Conservation (phyloP, 2,797 vertebrate species). For the Pitangus sulphuratus region DNA sequence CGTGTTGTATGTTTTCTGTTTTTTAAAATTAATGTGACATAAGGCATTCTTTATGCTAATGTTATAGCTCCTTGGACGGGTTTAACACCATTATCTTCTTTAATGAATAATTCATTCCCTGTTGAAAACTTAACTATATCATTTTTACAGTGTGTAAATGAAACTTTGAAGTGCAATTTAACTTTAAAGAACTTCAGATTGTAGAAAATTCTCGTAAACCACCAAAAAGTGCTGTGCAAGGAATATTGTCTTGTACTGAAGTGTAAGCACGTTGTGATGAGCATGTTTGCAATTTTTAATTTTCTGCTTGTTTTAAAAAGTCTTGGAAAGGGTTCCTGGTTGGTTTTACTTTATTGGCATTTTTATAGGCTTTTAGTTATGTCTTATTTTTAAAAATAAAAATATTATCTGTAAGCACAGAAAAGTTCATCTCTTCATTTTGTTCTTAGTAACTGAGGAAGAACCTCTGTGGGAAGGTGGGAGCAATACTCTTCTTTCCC, state of each 20-base stretch:
- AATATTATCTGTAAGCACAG: not conserved
- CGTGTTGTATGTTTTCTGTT: slow-evolving; percentile 74
- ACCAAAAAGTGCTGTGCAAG: slow-evolving; percentile 68
- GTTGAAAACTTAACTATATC: slow-evolving; percentile 79
- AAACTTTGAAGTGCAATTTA: slow-evolving; percentile 80
- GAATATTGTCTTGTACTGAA: slow-evolving; percentile 43
- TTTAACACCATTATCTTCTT: slow-evolving; percentile 78
- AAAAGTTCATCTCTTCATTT: not conserved
- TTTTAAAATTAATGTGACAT: slow-evolving; percentile 79
- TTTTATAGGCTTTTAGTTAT: not conserved
- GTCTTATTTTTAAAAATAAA: not conserved
- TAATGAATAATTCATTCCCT: slow-evolving; percentile 82
- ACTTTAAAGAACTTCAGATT: slow-evolving; percentile 77
- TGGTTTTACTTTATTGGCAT: not conserved
- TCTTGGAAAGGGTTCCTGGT: not conserved
- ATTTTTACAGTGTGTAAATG: slow-evolving; percentile 80
- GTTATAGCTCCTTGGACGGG: slow-evolving; percentile 75
- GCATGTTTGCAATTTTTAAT: slow-evolving; percentile 30
- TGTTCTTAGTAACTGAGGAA: not conserved
- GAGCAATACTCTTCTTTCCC: not conserved
- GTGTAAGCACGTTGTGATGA: slow-evolving; percentile 25
- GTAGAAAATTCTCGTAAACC: slow-evolving; percentile 69
- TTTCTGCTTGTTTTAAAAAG: slow-evolving; percentile 32
- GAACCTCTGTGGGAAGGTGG: not conserved
- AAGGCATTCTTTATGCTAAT: slow-evolving; percentile 80